Evolutionary conservation across 1,140 invertebrate species (phyloP).

Genomic region (Adelges cooleyi): DNA sequence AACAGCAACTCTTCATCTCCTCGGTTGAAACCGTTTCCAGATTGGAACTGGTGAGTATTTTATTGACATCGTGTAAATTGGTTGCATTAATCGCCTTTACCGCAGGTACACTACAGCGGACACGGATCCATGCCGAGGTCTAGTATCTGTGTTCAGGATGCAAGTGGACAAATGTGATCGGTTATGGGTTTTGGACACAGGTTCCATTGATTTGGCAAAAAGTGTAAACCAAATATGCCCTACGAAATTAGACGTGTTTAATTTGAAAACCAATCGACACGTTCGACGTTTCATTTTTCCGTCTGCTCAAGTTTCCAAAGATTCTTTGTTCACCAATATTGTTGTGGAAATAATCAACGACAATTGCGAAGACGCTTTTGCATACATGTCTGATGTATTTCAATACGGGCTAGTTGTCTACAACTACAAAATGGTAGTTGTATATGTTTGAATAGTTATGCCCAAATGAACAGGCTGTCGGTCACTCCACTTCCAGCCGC

Average conservation of each 20-base stretch:
- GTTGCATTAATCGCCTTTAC: not conserved
- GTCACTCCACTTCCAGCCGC: too few species aligned
- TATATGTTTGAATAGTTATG: too few species aligned
- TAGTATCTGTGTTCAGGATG: slow-evolving; percentile 67
- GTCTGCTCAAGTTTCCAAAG: slow-evolving; percentile 43
- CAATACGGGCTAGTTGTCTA: slow-evolving; percentile 41
- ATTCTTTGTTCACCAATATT: slow-evolving; percentile 62
- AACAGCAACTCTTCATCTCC: slow-evolving; percentile 44
- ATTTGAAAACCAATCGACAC: slow-evolving; percentile 50
- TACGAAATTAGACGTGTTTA: slow-evolving; percentile 60
- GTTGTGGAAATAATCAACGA: slow-evolving; percentile 50
- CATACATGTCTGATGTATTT: slow-evolving; percentile 64
- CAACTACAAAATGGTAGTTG: slow-evolving; percentile 28
- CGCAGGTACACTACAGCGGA: slow-evolving; percentile 37
- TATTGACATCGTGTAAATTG: slow-evolving; percentile 33
- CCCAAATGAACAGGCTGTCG: too few species aligned
- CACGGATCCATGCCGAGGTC: slow-evolving; percentile 45
- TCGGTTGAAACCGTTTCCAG: slow-evolving; percentile 55
- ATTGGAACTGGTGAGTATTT: slow-evolving; percentile 52
- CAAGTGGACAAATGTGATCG: slow-evolving; percentile 55
- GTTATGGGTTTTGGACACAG: slow-evolving; percentile 64
- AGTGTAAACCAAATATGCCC: slow-evolving; percentile 57
- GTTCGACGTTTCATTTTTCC: slow-evolving; percentile 52
- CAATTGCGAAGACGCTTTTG: slow-evolving; percentile 53
- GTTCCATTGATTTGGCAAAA: slow-evolving; percentile 56